Percentiles rank a stretch among this genome's conserved stretches.
Evolutionary conservation across 2,888 invertebrate species (phyloP).

Genomic region (Epinotia nisella): DNA sequence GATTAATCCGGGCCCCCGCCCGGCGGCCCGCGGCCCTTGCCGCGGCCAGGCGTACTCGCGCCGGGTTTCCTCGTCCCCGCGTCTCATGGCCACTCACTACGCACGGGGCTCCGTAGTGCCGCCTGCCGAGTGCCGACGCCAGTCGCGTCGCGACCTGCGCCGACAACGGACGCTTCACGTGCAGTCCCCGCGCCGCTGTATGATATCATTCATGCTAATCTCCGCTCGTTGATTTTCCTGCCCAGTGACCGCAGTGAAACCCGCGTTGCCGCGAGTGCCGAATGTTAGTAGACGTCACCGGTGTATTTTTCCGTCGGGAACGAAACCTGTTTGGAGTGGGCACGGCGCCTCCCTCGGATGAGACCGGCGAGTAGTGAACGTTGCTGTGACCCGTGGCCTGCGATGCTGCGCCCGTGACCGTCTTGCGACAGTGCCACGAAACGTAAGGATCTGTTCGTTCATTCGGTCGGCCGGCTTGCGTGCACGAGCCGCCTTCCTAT

Average conservation of each 20-base stretch:
- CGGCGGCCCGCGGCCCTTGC: conserved; percentile 59
- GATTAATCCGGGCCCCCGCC: conserved; percentile 77
- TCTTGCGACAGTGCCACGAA: conserved; percentile 82
- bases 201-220: conserved; percentile 81
- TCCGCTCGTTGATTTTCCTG: conserved; percentile 78
- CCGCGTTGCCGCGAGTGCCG: conserved; percentile 77
- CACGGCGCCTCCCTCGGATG: conserved; percentile 73
- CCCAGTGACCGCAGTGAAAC: conserved; percentile 75
- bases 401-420: conserved; percentile 83
- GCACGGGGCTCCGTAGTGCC: conserved; percentile 73
- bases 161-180: conserved; percentile 67
- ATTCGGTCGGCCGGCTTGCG: conserved; percentile 72
- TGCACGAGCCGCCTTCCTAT: conserved; percentile 79
- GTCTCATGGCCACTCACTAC: conserved; percentile 85
- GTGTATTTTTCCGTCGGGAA: conserved; percentile 77
- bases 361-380: conserved; percentile 68
- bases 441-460: conserved; percentile 82
- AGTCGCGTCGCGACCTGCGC: conserved; percentile 83
- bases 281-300: conserved; percentile 76
- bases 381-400: conserved; percentile 76
- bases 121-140: conserved; percentile 63
- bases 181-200: conserved; percentile 57
- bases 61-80: conserved; percentile 85
- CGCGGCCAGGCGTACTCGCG: conserved; percentile 76
- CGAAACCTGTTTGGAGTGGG: conserved; percentile 75